Evolutionary conservation across 2,888 invertebrate genomes (phyloP).

Genomic region (Steinernema carpocapsae): DNA sequence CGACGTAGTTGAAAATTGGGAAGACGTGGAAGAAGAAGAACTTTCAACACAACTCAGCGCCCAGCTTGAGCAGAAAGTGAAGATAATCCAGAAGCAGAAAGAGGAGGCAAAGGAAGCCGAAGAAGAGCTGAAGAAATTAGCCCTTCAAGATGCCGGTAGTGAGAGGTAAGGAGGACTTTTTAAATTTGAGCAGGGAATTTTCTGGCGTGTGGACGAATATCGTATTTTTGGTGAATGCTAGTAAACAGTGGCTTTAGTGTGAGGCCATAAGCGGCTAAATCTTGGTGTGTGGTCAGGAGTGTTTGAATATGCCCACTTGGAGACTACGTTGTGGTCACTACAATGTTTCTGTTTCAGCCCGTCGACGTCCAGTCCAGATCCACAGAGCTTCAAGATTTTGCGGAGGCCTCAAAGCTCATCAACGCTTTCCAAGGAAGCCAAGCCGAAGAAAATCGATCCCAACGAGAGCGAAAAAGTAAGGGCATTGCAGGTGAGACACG

Average conservation of each 20-base stretch:
- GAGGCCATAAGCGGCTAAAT: too few relatives aligned
- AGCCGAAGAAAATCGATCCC: not conserved
- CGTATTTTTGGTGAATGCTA: too few relatives aligned
- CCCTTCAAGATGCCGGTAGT: not conserved
- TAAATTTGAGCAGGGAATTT: too few relatives aligned
- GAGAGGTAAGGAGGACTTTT: too few relatives aligned
- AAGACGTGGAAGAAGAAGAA: conserved; percentile 21
- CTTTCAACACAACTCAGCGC: not conserved
- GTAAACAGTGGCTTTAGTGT: too few relatives aligned
- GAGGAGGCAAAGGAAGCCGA: not conserved
- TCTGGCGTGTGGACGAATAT: too few relatives aligned
- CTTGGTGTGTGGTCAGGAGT: too few relatives aligned
- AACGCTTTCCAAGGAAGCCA: not conserved
- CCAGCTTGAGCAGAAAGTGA: conserved; percentile 13
- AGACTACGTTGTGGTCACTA: too few relatives aligned
- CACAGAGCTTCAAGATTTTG: conserved; percentile 27
- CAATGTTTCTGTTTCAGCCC: not conserved
- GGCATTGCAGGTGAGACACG: conserved; percentile 6
- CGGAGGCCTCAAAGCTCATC: conserved; percentile 4
- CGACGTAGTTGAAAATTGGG: conserved; percentile 25
- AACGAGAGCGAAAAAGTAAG: not conserved
- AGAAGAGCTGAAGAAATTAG: conserved; percentile 1
- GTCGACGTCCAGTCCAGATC: not conserved
- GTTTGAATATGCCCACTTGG: too few relatives aligned
- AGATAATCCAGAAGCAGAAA: conserved; percentile 6